Conservation (phyloP, 2,113 vertebrate genomes). For the Nannobrachium achirus region DNA sequence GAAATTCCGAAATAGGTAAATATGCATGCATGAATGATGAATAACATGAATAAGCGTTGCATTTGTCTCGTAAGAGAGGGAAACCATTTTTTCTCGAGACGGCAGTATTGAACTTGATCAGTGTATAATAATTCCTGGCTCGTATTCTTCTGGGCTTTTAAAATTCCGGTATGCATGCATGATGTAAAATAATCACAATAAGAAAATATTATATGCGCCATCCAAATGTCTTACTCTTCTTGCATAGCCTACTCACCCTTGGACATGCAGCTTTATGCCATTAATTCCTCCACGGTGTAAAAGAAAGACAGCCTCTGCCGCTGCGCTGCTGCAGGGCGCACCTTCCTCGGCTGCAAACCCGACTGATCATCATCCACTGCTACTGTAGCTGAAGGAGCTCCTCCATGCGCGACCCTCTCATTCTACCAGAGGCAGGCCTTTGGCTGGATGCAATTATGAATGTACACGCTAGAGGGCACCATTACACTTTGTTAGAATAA, state of each 20-base stretch:
- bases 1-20: not conserved
- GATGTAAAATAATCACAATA: too few relatives aligned
- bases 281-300: slow-evolving; percentile 19
- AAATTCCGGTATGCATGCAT: slow-evolving; percentile 1
- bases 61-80: slow-evolving; percentile 23
- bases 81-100: slow-evolving; percentile 41
- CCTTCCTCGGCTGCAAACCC: slow-evolving; percentile 32
- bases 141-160: slow-evolving; percentile 34
- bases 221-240: too few relatives aligned
- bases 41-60: slow-evolving; percentile 1
- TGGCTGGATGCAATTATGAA: slow-evolving; percentile 41
- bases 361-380: slow-evolving; percentile 16
- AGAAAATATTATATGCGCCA: not conserved
- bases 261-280: slow-evolving; percentile 20
- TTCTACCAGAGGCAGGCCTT: slow-evolving; percentile 44
- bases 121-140: slow-evolving; percentile 30
- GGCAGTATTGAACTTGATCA: slow-evolving; percentile 61
- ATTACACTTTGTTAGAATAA: not conserved
- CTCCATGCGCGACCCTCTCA: slow-evolving; percentile 57
- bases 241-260: slow-evolving; percentile 52
- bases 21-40: not conserved
- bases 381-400: slow-evolving; percentile 9
- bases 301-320: not conserved
- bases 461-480: slow-evolving; percentile 13
- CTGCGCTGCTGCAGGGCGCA: slow-evolving; percentile 43